phyloP scores from a whole-genome alignment of 2,888 invertebrate genomes.

The Coronaproctus castanopsis region DNA sequence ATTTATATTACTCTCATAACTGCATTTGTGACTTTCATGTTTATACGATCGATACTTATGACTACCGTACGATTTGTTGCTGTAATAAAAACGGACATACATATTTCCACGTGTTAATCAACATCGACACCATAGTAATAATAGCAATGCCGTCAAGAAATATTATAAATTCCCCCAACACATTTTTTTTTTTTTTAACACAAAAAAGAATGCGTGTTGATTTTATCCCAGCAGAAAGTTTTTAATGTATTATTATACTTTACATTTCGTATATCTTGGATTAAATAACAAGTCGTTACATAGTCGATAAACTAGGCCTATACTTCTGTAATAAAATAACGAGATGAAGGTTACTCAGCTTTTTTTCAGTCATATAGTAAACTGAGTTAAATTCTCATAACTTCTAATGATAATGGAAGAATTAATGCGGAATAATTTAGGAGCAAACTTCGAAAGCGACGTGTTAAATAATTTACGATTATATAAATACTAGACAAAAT shows the following conservation, averaged over 20 bases:
- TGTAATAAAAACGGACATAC: conserved; percentile 24
- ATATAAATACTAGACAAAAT: no score
- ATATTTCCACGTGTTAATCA: background rate
- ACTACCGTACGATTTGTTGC: conserved; percentile 80
- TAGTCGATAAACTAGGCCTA: no score
- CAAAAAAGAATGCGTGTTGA: background rate
- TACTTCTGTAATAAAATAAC: no score
- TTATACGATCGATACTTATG: conserved; percentile 75
- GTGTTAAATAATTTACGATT: no score
- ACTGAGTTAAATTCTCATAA: no score
- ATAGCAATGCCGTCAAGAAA: background rate
- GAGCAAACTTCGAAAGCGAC: no score
- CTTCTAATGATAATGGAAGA: no score
- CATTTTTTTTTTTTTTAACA: background rate
- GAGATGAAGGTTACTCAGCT: no score
- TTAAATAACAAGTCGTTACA: conserved; percentile 2
- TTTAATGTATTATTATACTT: background rate
- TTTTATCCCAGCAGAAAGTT: background rate
- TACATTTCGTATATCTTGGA: background rate
- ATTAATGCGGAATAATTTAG: no score
- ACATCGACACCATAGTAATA: background rate
- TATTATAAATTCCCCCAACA: background rate
- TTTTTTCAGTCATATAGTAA: no score
- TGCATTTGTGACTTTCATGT: conserved; percentile 79
- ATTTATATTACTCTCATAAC: conserved; percentile 57